Evolutionary conservation across 2,113 vertebrate genomes (phyloP).

Genomic region (Silurus asotus): DNA sequence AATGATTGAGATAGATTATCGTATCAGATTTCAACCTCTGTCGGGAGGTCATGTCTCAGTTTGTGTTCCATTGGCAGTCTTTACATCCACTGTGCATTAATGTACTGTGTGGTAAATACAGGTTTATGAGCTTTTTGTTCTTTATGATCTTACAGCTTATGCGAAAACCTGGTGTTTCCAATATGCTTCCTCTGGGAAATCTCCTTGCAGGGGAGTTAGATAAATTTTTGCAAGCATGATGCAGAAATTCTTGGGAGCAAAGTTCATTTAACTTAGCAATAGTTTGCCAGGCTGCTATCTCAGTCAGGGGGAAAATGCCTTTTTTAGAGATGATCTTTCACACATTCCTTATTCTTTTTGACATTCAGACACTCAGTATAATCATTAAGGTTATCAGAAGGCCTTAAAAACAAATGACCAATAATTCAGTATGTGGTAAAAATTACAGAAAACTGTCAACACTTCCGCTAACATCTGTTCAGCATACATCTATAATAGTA

Average conservation of each 20-base stretch:
- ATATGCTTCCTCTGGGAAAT: slow-evolving; percentile 3
- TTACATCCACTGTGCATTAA: background rate
- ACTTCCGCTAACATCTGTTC: background rate
- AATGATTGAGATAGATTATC: background rate
- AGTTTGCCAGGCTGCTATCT: slow-evolving; percentile 16
- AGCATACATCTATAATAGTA: background rate
- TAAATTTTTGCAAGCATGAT: slow-evolving; percentile 12
- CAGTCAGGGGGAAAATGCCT: background rate
- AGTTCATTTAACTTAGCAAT: slow-evolving; percentile 40
- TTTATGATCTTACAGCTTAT: slow-evolving; percentile 3
- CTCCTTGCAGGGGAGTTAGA: slow-evolving; percentile 3
- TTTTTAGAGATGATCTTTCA: slow-evolving; percentile 2
- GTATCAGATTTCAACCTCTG: slow-evolving; percentile 2
- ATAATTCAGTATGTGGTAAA: slow-evolving; percentile 17
- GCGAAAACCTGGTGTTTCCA: slow-evolving; percentile 28
- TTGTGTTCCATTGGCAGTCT: background rate
- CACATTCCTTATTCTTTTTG: background rate
- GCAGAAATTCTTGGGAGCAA: slow-evolving; percentile 21
- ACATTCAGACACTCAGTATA: background rate
- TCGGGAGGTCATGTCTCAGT: slow-evolving; percentile 11
- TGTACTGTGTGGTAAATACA: slow-evolving; percentile 9
- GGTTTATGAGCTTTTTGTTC: slow-evolving; percentile 1
- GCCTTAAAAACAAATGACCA: background rate
- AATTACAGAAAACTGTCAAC: background rate
- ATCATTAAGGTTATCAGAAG: slow-evolving; percentile 21